Conservation (phyloP, 1,140 invertebrate species). For the Leptoteleia sp. region DNA sequence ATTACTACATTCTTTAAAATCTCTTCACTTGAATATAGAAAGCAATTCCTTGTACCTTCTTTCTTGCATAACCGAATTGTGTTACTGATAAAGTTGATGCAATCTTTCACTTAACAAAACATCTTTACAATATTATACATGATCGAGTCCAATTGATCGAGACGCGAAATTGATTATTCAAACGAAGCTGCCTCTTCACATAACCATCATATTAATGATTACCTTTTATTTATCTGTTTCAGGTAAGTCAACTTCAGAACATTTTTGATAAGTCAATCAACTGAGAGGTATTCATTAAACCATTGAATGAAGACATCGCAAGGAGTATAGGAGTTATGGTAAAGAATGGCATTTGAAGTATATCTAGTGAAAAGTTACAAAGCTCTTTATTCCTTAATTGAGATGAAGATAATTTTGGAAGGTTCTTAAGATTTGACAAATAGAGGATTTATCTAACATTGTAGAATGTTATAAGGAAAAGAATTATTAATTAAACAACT, state of each 20-base stretch:
- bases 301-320: constrained; percentile 39
- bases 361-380: not conserved
- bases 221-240: constrained; percentile 55
- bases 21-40: too few species aligned
- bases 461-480: not conserved
- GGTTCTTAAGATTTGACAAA: not conserved
- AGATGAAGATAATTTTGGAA: constrained; percentile 16
- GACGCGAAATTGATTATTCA: constrained; percentile 42
- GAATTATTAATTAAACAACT: not conserved
- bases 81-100: constrained; percentile 39
- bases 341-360: constrained; percentile 18
- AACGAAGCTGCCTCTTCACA: constrained; percentile 7
- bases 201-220: constrained; percentile 44
- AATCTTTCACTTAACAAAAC: constrained; percentile 50
- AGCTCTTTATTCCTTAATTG: constrained; percentile 9
- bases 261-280: constrained; percentile 60
- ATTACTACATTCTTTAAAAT: too few species aligned
- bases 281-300: constrained; percentile 58
- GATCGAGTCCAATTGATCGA: constrained; percentile 13
- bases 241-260: constrained; percentile 44
- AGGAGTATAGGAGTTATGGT: constrained; percentile 29
- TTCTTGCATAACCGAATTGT: constrained; percentile 40
- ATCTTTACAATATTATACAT: constrained; percentile 26
- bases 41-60: constrained; percentile 21
- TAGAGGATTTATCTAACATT: not conserved